A percentile compares a stretch with the other conserved stretches of the same genome.
Evolutionary conservation across 2,888 invertebrate genomes (phyloP).

Genomic region (Campopleginae sp.): DNA sequence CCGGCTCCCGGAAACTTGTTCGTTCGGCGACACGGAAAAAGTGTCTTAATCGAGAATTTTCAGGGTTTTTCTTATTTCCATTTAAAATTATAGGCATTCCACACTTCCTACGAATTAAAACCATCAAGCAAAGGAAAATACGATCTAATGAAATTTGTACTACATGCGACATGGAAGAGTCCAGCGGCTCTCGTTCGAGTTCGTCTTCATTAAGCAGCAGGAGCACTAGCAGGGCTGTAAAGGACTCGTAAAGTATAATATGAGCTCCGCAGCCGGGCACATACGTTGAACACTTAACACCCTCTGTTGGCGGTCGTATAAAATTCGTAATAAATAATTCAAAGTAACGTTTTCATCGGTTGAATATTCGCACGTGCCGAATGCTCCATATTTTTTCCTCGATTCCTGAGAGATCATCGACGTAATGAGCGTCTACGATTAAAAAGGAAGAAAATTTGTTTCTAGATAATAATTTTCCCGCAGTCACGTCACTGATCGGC

Average conservation of each 20-base stretch:
- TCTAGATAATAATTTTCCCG: neutral
- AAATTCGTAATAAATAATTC: slow-evolving; percentile 74
- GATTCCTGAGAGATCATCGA: neutral
- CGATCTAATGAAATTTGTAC: slow-evolving; percentile 29
- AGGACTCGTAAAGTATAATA: slow-evolving; percentile 71
- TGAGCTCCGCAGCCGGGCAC: slow-evolving; percentile 69
- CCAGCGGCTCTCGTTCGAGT: slow-evolving; percentile 30
- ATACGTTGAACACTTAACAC: slow-evolving; percentile 70
- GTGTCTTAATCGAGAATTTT: no score
- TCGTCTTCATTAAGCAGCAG: slow-evolving; percentile 1
- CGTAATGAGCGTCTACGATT: neutral
- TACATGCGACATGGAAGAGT: neutral
- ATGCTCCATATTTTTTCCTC: neutral
- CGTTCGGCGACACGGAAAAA: no score
- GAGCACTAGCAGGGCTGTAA: slow-evolving; percentile 32
- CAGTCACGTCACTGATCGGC: neutral
- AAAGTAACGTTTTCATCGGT: slow-evolving; percentile 42
- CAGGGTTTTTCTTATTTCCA: neutral
- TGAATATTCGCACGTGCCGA: slow-evolving; percentile 5
- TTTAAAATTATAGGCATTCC: neutral
- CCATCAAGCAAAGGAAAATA: neutral
- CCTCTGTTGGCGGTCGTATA: slow-evolving; percentile 68
- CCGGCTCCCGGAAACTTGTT: no score
- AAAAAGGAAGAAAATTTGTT: neutral
- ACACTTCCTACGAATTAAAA: neutral